Evolutionary conservation across 1,140 invertebrate species (phyloP).

Genomic region (Hyles euphorbiae): DNA sequence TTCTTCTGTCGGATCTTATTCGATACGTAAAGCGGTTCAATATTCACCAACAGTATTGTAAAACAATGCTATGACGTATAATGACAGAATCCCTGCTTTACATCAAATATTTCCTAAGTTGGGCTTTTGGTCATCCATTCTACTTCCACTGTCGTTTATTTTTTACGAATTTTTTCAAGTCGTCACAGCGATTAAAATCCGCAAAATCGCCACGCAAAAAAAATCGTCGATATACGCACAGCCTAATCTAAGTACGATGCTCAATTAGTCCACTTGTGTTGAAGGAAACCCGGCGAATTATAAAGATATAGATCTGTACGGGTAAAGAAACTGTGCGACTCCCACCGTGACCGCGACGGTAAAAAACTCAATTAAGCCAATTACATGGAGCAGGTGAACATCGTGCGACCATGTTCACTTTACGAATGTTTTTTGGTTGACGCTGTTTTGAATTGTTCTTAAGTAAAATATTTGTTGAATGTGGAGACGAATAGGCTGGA

Average conservation of each 20-base stretch:
- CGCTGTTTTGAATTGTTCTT: constrained; percentile 16
- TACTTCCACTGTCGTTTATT: too few relatives aligned
- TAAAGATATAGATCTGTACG: constrained; percentile 28
- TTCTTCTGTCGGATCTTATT: too few relatives aligned
- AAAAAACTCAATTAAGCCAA: constrained; percentile 50
- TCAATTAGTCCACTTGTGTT: constrained; percentile 7
- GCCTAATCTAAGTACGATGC: neutral
- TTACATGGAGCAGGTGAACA: constrained; percentile 37
- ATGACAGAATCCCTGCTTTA: too few relatives aligned
- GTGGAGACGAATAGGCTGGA: neutral
- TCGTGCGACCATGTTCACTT: constrained; percentile 21
- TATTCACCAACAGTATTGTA: too few relatives aligned
- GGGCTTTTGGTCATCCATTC: too few relatives aligned
- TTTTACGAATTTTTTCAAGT: too few relatives aligned
- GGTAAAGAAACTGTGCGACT: constrained; percentile 24
- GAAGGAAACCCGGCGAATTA: constrained; percentile 29
- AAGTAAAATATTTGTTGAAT: neutral
- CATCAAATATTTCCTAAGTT: too few relatives aligned
- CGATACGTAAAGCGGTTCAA: too few relatives aligned
- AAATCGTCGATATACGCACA: neutral
- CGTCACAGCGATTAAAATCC: neutral
- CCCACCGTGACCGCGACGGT: constrained; percentile 24
- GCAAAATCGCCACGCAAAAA: neutral
- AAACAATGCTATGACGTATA: too few relatives aligned
- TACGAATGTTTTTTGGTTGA: constrained; percentile 12